These are phyloP conservation scores for Bombus pascuorum DNA, from an alignment of 1,140 invertebrate genomes.

Conservation along the genomic window DNA sequence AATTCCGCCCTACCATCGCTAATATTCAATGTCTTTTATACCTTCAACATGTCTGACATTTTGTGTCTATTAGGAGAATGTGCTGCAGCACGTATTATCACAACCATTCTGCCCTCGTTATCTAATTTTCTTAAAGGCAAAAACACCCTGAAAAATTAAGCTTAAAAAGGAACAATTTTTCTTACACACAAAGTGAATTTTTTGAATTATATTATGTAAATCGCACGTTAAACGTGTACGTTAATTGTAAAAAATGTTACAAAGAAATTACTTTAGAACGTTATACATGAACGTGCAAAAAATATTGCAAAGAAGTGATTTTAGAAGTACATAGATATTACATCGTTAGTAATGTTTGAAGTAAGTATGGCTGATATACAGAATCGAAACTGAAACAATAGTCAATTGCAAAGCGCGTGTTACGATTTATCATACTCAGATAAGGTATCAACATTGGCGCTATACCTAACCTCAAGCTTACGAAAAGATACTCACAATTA, in stretches of 20 bases:
- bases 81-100: constrained; percentile 83
- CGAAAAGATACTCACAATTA: background rate
- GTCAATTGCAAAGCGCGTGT: background rate
- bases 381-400: background rate
- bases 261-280: background rate
- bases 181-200: background rate
- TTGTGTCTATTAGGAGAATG: constrained; percentile 84
- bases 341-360: background rate
- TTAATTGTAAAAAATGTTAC: background rate
- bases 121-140: constrained; percentile 84
- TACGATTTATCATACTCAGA: background rate
- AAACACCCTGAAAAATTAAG: constrained; percentile 79
- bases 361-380: background rate
- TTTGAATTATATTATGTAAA: background rate
- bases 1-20: background rate
- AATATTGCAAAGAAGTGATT: background rate
- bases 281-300: background rate
- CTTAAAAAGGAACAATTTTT: background rate
- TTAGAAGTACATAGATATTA: background rate
- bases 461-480: background rate
- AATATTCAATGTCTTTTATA: constrained; percentile 52
- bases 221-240: too few species aligned
- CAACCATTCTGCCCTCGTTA: constrained; percentile 81
- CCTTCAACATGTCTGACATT: constrained; percentile 85
- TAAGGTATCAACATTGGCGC: background rate